Evolutionary conservation across 2,113 vertebrate genomes (phyloP), one percentile per base, ranked within the genome.

Genomic region (Cynopterus brachyotis): DNA sequence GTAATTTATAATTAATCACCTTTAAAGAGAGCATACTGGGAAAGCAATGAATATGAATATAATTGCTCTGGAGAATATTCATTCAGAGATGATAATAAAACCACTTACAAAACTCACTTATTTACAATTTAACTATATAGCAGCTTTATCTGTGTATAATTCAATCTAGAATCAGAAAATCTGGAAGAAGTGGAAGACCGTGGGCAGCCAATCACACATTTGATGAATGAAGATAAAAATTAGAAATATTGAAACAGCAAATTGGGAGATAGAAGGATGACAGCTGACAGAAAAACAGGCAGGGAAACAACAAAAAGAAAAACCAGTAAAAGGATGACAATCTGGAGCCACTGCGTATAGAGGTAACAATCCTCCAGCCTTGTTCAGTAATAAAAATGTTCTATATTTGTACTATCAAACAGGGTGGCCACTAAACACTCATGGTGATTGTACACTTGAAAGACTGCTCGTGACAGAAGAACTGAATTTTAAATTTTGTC

Each of bases 1-100:
- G 59, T 12, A 96, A 94, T 67, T 95, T 75, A 67, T n/a, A 89
- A 82, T 93, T 86, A 97, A 81, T 84, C 64, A 59, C 37, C 70
- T 89, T 69, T 85, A 89, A 64, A 96, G 60, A 73, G 1, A 73
- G 40, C 17, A 89, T 7, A 80, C 17, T 57, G 5, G 37, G 62
- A 96, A 95, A 93, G 35, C 64, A 95, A 40, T n/a, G 37, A 84
- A n/a, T 66, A 76, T 35, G 40, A 76, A 55, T 53, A 53, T 57
- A 73, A 93, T 28, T 78, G 42, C 22, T 83, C 35, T 76, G 47
- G 32, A 94, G 67, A 95, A 47, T 47, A 76, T 9, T 92, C 9
- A 53, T 50, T 30, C 30, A 72, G 32, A 88, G 30, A 86, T 55
- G 17, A 92, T 84, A 32, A 87, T 12, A 50, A 87, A 90, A 88